A percentile compares a stretch with the other conserved stretches of the same genome.
Evolutionary conservation across 2,113 vertebrate species (phyloP).

Genomic region (Nesogale talazaci): DNA sequence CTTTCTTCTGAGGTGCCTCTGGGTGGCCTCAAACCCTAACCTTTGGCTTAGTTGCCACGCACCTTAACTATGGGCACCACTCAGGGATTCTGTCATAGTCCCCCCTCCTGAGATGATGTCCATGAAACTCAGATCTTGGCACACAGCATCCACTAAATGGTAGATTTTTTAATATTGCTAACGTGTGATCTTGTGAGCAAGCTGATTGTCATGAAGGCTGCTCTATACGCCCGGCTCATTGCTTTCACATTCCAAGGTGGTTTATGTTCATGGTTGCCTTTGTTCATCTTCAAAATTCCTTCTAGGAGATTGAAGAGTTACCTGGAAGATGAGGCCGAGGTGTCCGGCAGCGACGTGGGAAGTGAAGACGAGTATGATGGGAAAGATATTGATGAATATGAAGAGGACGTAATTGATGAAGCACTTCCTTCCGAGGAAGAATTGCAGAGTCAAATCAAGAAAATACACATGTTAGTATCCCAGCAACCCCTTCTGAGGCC

Average conservation of each 20-base stretch:
- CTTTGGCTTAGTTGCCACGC: not conserved
- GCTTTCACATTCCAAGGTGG: not conserved
- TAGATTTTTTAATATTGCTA: not conserved
- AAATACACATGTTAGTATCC: constrained; percentile 95
- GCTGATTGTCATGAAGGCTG: constrained; percentile 13
- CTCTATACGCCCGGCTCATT: not conserved
- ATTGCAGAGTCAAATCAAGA: constrained; percentile 95
- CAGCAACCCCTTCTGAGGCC: not conserved
- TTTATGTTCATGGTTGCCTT: not conserved
- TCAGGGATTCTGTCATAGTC: not conserved
- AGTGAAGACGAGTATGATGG: constrained; percentile 94
- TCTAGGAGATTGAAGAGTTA: constrained; percentile 91
- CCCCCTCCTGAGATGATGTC: not conserved
- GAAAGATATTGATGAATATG: constrained; percentile 92
- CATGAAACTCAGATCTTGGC: not conserved
- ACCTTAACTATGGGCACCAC: not conserved
- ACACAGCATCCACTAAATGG: not conserved
- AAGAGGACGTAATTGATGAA: constrained; percentile 95
- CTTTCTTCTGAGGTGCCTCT: not conserved
- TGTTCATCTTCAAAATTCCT: constrained; percentile 27
- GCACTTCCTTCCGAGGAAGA: constrained; percentile 94
- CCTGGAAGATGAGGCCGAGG: constrained; percentile 96
- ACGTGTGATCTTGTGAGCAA: constrained; percentile 18
- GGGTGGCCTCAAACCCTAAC: not conserved
- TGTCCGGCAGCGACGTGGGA: constrained; percentile 94